Conservation (phyloP, 2,113 vertebrate species). For the Neogobius melanostomus region DNA sequence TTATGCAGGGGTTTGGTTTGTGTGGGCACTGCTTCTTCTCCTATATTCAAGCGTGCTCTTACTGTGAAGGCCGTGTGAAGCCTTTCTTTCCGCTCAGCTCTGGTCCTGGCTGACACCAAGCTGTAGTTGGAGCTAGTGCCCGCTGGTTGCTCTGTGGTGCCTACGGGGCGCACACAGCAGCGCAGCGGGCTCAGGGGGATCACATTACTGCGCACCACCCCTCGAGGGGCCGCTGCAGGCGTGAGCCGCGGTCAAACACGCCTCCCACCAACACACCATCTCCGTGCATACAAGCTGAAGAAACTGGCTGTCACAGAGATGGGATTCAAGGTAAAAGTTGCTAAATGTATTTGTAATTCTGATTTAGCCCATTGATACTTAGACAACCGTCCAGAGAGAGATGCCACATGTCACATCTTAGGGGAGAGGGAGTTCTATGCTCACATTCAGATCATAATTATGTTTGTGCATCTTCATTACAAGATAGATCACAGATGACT, state of each 20-base stretch:
- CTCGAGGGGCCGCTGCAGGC: constrained; percentile 59
- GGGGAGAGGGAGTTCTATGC: too few species aligned
- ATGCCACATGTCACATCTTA: background rate
- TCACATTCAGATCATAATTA: background rate
- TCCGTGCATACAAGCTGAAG: constrained; percentile 16
- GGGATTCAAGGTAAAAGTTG: too few species aligned
- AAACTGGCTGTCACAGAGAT: background rate
- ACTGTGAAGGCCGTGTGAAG: constrained; percentile 47
- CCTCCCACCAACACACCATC: constrained; percentile 29
- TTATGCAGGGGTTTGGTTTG: too few species aligned
- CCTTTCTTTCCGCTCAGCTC: background rate
- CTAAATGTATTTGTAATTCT: too few species aligned
- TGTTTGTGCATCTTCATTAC: background rate
- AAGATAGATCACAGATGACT: too few species aligned
- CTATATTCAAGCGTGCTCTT: constrained; percentile 22
- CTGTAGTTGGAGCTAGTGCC: constrained; percentile 19
- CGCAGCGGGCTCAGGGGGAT: constrained; percentile 28
- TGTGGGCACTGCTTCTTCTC: too few species aligned
- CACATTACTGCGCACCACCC: constrained; percentile 46
- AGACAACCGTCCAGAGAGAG: background rate
- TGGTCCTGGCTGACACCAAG: constrained; percentile 13
- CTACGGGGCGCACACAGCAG: constrained; percentile 31
- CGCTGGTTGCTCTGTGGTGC: constrained; percentile 30
- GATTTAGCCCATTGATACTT: too few species aligned
- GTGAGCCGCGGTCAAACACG: constrained; percentile 31